These are phyloP conservation scores for Alethe diademata DNA, from an alignment of 2,113 vertebrate genomes.

Conservation along the genomic window DNA sequence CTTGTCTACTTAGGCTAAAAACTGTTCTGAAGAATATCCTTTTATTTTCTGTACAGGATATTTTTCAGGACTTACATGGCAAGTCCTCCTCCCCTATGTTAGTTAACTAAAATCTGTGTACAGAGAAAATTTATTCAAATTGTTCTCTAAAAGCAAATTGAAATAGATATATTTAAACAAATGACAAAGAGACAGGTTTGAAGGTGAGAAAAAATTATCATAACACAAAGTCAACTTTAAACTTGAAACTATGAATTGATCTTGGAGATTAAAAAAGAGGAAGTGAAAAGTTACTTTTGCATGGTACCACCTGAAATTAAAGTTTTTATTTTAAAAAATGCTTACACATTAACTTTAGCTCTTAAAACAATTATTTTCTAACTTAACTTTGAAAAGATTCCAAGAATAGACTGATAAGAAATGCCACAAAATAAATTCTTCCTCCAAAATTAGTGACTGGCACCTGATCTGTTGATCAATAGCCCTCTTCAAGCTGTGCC, in stretches of 20 bases:
- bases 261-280: neutral
- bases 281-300: slow-evolving; percentile 7
- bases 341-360: neutral
- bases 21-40: neutral
- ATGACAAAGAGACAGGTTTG: neutral
- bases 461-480: neutral
- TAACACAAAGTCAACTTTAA: neutral
- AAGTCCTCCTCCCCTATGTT: neutral
- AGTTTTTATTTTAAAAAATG: neutral
- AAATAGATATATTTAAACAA: neutral
- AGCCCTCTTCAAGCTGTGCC: neutral
- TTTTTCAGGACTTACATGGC: neutral
- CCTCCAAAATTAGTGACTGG: neutral
- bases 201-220: neutral
- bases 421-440: neutral
- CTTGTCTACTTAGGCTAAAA: neutral
- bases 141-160: neutral
- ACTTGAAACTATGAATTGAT: neutral
- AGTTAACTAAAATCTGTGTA: neutral
- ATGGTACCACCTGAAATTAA: neutral
- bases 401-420: neutral
- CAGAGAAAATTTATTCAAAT: neutral
- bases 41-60: neutral
- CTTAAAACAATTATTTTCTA: neutral
- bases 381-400: neutral